A percentile compares a stretch with the other conserved stretches of the same genome.
Evolutionary conservation across 2,888 invertebrate genomes (phyloP).

Genomic region (Isoperla grammatica): DNA sequence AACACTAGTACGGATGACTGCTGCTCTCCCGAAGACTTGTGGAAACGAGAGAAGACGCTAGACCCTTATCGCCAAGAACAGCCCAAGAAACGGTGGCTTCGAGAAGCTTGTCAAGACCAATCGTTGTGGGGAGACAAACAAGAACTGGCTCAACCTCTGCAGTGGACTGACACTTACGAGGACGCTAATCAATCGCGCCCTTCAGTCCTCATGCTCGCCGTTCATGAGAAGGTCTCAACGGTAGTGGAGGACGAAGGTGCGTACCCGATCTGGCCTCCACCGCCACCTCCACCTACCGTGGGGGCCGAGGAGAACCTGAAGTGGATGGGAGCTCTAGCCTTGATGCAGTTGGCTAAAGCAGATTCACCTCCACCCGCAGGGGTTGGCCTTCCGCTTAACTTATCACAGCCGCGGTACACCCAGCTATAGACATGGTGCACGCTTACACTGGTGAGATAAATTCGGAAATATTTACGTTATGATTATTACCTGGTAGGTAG

Average conservation of each 20-base stretch:
- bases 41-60: slow-evolving; percentile 12
- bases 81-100: slow-evolving; percentile 57
- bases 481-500: too few relatives aligned
- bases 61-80: slow-evolving; percentile 36
- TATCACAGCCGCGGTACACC: slow-evolving; percentile 28
- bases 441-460: too few relatives aligned
- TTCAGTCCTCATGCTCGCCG: slow-evolving; percentile 46
- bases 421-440: slow-evolving; percentile 25
- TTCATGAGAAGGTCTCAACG: slow-evolving; percentile 8
- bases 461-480: too few relatives aligned
- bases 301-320: slow-evolving; percentile 44
- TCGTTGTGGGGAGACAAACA: slow-evolving; percentile 37
- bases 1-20: slow-evolving; percentile 14
- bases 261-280: neutral
- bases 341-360: slow-evolving; percentile 51
- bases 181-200: slow-evolving; percentile 49
- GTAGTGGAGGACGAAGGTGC: neutral
- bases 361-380: slow-evolving; percentile 3
- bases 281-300: neutral
- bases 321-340: slow-evolving; percentile 56
- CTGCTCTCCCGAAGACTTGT: slow-evolving; percentile 12
- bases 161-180: slow-evolving; percentile 42
- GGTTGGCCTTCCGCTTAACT: slow-evolving; percentile 19
- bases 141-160: slow-evolving; percentile 49
- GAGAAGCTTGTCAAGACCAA: slow-evolving; percentile 49